phyloP scores from a whole-genome alignment of 2,797 vertebrate genomes.

The Holocentrus rufus region DNA sequence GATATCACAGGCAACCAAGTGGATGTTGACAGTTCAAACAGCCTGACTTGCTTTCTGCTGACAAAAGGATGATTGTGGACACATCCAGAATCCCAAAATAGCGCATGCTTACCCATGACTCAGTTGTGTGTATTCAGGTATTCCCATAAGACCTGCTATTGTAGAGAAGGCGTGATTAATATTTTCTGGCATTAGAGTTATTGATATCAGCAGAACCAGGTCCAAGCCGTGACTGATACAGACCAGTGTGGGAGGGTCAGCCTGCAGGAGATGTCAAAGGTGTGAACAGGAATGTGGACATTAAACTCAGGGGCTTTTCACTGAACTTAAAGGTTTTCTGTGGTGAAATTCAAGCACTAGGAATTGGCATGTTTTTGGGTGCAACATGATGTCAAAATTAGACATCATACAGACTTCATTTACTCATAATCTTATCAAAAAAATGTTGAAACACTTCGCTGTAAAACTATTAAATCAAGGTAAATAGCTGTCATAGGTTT shows the following conservation, averaged over 20 bases:
- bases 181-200: conserved; percentile 35
- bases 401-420: background rate
- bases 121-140: conserved; percentile 48
- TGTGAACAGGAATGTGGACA: background rate
- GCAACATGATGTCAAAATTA: background rate
- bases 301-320: background rate
- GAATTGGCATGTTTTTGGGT: too few relatives aligned
- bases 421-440: background rate
- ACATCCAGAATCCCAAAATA: conserved; percentile 52
- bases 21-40: conserved; percentile 49
- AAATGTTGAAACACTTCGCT: background rate
- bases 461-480: too few relatives aligned
- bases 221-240: background rate
- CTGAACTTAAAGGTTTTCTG: too few relatives aligned
- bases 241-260: background rate
- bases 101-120: conserved; percentile 19
- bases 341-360: too few relatives aligned
- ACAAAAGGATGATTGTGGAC: conserved; percentile 45
- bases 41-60: conserved; percentile 20
- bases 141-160: conserved; percentile 53
- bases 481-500: background rate
- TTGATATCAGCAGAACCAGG: background rate
- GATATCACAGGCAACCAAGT: background rate
- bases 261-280: background rate
- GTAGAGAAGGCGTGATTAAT: conserved; percentile 42